Evolutionary conservation across 2,113 vertebrate genomes (phyloP).

Genomic region (Grammomys dolichurus): DNA sequence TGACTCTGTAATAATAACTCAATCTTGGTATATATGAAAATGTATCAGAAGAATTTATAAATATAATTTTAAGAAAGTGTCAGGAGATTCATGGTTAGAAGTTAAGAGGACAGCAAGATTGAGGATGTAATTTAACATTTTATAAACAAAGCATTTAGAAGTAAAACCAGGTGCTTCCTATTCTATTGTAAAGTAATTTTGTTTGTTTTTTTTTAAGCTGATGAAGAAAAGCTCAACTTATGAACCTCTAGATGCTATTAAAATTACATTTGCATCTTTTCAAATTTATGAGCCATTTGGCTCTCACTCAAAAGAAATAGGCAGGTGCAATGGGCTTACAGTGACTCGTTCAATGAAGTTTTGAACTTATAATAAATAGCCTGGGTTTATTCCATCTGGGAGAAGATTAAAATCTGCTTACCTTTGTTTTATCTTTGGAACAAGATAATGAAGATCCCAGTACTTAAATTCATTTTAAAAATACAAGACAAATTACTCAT

Average conservation of each 20-base stretch:
- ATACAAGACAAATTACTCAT: conserved; percentile 69
- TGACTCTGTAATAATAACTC: conserved; percentile 23
- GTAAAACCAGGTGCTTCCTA: conserved; percentile 11
- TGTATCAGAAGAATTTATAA: not conserved
- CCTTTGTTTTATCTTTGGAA: conserved; percentile 60
- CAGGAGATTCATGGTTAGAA: not conserved
- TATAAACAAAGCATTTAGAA: conserved; percentile 2
- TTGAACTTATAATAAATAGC: conserved; percentile 63
- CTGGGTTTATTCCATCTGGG: conserved; percentile 58
- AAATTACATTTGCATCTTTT: conserved; percentile 56
- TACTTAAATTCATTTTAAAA: conserved; percentile 62
- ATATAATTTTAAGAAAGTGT: not conserved
- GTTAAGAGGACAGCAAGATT: not conserved
- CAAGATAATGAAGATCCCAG: conserved; percentile 50
- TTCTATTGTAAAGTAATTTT: conserved; percentile 27
- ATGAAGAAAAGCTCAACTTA: conserved; percentile 36
- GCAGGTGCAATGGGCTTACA: conserved; percentile 64
- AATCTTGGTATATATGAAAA: not conserved
- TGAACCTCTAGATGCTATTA: conserved; percentile 19
- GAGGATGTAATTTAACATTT: conserved; percentile 35
- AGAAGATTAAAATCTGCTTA: conserved; percentile 78
- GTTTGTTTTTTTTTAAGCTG: conserved; percentile 19
- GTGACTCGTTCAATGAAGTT: conserved; percentile 64
- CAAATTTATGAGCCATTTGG: conserved; percentile 39
- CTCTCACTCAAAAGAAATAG: conserved; percentile 70